Conservation (phyloP, 2,797 vertebrate genomes). For the Catharus ustulatus region DNA sequence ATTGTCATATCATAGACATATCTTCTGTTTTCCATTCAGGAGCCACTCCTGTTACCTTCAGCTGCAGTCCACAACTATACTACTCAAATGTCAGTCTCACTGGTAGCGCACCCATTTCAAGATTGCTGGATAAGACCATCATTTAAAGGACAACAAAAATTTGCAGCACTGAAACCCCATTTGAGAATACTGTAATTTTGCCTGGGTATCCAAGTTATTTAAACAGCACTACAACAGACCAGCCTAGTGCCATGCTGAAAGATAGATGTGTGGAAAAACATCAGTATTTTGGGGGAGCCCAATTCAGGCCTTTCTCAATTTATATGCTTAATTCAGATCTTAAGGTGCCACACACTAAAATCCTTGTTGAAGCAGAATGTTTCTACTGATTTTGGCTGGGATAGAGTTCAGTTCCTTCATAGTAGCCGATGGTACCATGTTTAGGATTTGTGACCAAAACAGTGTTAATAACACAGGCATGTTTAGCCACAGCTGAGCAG, state of each 20-base stretch:
- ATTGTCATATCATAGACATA: background rate
- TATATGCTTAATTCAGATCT: background rate
- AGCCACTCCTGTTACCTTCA: background rate
- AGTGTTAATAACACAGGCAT: background rate
- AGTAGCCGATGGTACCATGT: background rate
- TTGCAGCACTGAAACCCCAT: background rate
- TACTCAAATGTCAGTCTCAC: background rate
- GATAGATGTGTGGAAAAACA: background rate
- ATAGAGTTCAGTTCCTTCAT: background rate
- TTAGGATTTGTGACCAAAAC: background rate
- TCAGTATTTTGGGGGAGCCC: background rate
- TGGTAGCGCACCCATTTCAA: background rate
- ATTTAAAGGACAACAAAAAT: background rate
- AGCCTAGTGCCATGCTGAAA: background rate
- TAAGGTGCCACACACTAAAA: background rate
- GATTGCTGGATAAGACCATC: background rate
- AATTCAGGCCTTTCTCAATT: background rate
- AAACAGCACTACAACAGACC: background rate
- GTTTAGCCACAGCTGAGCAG: background rate
- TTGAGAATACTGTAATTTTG: background rate
- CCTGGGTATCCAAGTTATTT: background rate
- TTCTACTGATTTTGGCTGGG: background rate
- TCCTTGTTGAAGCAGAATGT: background rate
- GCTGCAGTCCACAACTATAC: background rate
- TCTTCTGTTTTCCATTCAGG: background rate